A percentile compares a stretch with the other conserved stretches of the same genome.
Evolutionary conservation across 92 coral and sea anemone genomes (phyloP).

Genomic region (Epizoanthus illoricatus): DNA sequence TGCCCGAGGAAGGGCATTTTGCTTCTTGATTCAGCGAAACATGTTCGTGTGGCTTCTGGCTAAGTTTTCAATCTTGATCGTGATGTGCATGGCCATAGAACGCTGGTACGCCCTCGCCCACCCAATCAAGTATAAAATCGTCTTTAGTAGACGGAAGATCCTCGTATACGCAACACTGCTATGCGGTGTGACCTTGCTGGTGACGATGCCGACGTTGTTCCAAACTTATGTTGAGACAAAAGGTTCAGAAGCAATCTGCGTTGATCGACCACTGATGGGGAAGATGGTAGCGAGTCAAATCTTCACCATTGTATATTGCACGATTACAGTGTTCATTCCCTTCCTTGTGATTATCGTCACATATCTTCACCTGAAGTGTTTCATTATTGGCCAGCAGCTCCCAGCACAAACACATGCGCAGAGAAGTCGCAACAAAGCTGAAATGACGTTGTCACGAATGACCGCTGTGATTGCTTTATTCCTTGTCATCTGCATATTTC

Average conservation of each 20-base stretch:
- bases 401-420: background rate
- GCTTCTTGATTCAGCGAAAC: conserved; percentile 4
- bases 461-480: conserved; percentile 24
- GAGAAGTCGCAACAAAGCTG: conserved; percentile 8
- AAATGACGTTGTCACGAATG: conserved; percentile 20
- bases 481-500: conserved; percentile 18
- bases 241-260: conserved; percentile 6
- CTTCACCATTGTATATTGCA: background rate
- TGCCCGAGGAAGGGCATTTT: background rate
- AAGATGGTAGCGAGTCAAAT: background rate
- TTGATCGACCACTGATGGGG: conserved; percentile 2
- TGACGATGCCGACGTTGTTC: conserved; percentile 5
- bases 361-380: too few relatives aligned
- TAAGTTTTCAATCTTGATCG: conserved; percentile 6
- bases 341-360: background rate
- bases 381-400: too few relatives aligned
- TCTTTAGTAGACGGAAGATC: background rate
- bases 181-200: conserved; percentile 5
- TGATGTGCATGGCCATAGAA: too few relatives aligned
- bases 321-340: conserved; percentile 14
- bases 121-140: conserved; percentile 11
- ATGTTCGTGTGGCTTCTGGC: conserved; percentile 17
- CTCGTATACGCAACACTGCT: background rate
- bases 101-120: background rate
- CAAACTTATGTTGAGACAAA: background rate